Conservation (phyloP, 2,113 vertebrate species). For the Triplophysa tibetana region DNA sequence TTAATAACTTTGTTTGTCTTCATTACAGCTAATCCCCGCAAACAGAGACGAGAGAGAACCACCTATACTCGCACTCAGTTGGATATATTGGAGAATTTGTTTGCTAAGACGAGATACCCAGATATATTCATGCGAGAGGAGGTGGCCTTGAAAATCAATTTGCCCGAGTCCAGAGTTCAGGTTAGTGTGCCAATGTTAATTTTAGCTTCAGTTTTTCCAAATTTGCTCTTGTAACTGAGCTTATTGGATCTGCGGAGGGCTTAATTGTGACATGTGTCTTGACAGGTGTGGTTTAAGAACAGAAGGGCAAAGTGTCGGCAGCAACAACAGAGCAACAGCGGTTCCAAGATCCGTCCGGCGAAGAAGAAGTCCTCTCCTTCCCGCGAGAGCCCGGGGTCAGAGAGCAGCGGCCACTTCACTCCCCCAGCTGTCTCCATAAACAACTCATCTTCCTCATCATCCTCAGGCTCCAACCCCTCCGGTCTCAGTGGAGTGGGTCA, state of each 20-base stretch:
- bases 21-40: constrained; percentile 80
- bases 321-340: constrained; percentile 85
- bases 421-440: constrained; percentile 85
- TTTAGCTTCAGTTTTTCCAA: not conserved
- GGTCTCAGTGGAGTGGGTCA: constrained; percentile 58
- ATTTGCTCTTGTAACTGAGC: not conserved
- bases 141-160: constrained; percentile 95
- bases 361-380: constrained; percentile 93
- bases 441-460: constrained; percentile 72
- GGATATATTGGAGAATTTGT: constrained; percentile 86
- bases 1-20: not conserved
- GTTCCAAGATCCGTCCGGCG: constrained; percentile 83
- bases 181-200: constrained; percentile 61
- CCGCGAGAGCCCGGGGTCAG: constrained; percentile 89
- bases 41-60: constrained; percentile 93
- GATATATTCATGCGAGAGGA: constrained; percentile 99
- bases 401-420: constrained; percentile 94
- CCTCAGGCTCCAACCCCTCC: constrained; percentile 56
- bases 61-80: constrained; percentile 89
- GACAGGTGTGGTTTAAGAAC: constrained; percentile 98
- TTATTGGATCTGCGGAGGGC: not conserved
- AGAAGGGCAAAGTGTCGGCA: constrained; percentile 82
- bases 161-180: constrained; percentile 96
- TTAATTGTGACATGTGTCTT: constrained; percentile 2
- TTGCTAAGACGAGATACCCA: constrained; percentile 88